These are phyloP conservation scores for Chorisops tibialis DNA, from an alignment of 2,888 invertebrate species.

Conservation along the genomic window DNA sequence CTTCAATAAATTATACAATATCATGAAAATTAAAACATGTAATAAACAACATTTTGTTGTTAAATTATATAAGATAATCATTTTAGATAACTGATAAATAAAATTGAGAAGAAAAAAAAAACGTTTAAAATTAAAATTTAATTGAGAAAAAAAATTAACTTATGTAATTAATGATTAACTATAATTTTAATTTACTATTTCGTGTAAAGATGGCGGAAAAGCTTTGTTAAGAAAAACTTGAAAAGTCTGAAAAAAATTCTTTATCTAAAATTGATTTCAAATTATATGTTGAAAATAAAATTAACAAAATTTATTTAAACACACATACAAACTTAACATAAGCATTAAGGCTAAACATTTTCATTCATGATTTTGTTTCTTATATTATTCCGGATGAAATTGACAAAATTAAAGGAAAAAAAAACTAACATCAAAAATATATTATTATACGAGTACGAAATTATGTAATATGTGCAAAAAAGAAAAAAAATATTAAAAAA, in stretches of 20 bases:
- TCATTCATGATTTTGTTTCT: conserved; percentile 9
- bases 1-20: conserved; percentile 6
- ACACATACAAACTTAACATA: neutral
- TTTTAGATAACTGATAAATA: conserved; percentile 13
- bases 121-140: too few species aligned
- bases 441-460: neutral
- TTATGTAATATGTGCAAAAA: neutral
- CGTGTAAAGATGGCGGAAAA: neutral
- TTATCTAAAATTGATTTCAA: conserved; percentile 4
- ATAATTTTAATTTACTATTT: conserved; percentile 8
- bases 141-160: conserved; percentile 1
- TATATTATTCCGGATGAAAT: neutral
- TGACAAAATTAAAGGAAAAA: neutral
- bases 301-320: neutral
- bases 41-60: neutral
- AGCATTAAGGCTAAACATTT: neutral
- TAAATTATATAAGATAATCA: conserved; percentile 11
- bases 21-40: conserved; percentile 8
- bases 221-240: conserved; percentile 10
- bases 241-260: conserved; percentile 17
- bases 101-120: neutral
- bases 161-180: conserved; percentile 1
- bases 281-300: neutral
- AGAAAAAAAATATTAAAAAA: neutral
- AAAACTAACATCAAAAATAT: neutral